Conservation (phyloP, 2,113 vertebrate genomes). For the Pseudopodoces humilis region DNA sequence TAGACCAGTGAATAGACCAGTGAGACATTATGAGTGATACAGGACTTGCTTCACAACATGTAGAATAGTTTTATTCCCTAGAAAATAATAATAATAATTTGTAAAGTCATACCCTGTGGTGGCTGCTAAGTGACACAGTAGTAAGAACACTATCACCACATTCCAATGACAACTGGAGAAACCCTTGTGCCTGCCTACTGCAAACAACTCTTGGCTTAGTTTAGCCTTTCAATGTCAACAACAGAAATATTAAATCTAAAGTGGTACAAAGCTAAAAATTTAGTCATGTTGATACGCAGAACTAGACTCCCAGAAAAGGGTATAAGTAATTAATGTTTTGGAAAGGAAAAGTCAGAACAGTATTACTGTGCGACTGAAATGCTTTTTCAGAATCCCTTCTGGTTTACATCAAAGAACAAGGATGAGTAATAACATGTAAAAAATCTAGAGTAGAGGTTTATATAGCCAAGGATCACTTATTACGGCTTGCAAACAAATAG, state of each 20-base stretch:
- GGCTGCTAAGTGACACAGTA: neutral
- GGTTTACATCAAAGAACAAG: neutral
- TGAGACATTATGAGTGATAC: neutral
- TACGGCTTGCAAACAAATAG: neutral
- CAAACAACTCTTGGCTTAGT: neutral
- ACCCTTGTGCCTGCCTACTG: neutral
- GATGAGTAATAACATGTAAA: neutral
- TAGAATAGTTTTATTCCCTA: neutral
- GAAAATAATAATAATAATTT: neutral
- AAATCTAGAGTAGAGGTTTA: neutral
- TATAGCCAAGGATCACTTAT: neutral
- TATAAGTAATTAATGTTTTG: neutral
- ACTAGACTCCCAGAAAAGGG: neutral
- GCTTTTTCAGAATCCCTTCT: neutral
- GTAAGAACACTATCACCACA: neutral
- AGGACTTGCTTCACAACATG: neutral
- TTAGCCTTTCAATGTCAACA: neutral
- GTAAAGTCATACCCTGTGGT: neutral
- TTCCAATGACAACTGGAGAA: neutral
- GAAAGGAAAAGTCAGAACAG: neutral
- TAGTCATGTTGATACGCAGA: rapidly evolving
- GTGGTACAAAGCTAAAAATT: neutral
- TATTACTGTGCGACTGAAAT: neutral
- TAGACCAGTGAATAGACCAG: neutral
- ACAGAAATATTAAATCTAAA: neutral